phyloP scores from a whole-genome alignment of 2,888 invertebrate species.

The Apamea sordens region DNA sequence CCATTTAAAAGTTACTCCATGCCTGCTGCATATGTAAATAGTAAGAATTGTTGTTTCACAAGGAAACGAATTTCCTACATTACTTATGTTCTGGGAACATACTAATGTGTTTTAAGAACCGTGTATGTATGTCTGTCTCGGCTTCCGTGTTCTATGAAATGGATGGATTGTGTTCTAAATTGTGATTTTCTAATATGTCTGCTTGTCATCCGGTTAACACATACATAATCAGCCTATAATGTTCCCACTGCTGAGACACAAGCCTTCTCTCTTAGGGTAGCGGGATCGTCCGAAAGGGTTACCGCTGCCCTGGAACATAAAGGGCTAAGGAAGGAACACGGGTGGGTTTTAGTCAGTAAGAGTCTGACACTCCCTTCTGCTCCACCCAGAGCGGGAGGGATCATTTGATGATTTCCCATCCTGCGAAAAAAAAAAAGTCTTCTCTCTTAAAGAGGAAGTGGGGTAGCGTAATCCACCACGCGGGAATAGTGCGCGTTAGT shows the following conservation, averaged over 20 bases:
- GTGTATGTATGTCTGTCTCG: constrained; percentile 62
- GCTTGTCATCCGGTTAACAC: constrained; percentile 23
- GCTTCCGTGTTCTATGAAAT: constrained; percentile 71
- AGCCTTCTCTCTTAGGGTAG: background rate
- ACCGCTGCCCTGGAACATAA: too few relatives aligned
- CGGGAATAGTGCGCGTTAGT: background rate
- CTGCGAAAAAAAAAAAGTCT: too few relatives aligned
- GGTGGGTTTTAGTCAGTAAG: too few relatives aligned
- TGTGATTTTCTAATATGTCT: constrained; percentile 43
- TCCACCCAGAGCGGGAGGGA: too few relatives aligned
- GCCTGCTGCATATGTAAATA: constrained; percentile 37
- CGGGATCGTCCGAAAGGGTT: too few relatives aligned
- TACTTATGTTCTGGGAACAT: constrained; percentile 77
- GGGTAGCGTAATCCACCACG: background rate
- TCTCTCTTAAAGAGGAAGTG: background rate
- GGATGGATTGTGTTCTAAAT: constrained; percentile 54
- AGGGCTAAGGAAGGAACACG: too few relatives aligned
- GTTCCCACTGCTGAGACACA: background rate
- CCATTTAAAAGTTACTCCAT: constrained; percentile 38
- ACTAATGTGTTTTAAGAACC: constrained; percentile 68
- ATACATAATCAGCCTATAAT: too few relatives aligned
- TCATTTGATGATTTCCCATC: too few relatives aligned
- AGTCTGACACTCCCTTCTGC: too few relatives aligned
- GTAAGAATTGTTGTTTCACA: constrained; percentile 68
- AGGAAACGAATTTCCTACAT: constrained; percentile 81